Evolutionary conservation across 1,140 invertebrate genomes (phyloP), one percentile per base, ranked within the genome.

Genomic region (Achatina immaculata): DNA sequence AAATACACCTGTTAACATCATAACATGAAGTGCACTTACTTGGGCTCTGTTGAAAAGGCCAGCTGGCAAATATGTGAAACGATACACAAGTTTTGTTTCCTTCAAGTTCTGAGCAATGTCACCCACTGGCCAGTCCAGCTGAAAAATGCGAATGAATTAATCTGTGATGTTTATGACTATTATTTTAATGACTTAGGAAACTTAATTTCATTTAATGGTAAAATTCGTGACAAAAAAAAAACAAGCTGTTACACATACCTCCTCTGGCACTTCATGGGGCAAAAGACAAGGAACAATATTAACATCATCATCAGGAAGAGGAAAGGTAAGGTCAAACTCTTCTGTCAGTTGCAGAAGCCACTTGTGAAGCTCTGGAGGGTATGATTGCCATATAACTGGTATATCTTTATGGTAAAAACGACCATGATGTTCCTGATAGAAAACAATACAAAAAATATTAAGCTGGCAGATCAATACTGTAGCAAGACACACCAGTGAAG

Each of bases 31-130:
- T 42, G 40, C 21, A 55, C 65, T 79, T n/a, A 90, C 89, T 84
- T 91, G 90, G 45, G 87, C 88, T 84, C 90, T 84, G 82, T 91
- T 91, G 81, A 91, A 91, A 3, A 91, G 82, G 51, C 90, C 90
- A 31, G 89, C 85, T 31, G 90, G 90, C 1, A 91, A 83, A 81
- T 90, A 91, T 4, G 86, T 82, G 85, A 91, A 91, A 62, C 86
- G 86, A 77, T 91, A 91, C 0, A 88, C 79, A 71, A 91, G 86
- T 82, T 89, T 89, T 38, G 84, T 89, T 75, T 90, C 88, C 65
- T 83, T 80, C 24, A 85, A 77, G 31, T 81, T 85, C 66, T 82
- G 71, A 19, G 80, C 73, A 21, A 69, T 51, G 38, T 85, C 81
- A 16, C 81, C 40, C 14, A 72, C 75, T 21, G 88, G 86, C 89